phyloP scores from a whole-genome alignment of 2,797 vertebrate genomes.

The Bufotes viridis region DNA sequence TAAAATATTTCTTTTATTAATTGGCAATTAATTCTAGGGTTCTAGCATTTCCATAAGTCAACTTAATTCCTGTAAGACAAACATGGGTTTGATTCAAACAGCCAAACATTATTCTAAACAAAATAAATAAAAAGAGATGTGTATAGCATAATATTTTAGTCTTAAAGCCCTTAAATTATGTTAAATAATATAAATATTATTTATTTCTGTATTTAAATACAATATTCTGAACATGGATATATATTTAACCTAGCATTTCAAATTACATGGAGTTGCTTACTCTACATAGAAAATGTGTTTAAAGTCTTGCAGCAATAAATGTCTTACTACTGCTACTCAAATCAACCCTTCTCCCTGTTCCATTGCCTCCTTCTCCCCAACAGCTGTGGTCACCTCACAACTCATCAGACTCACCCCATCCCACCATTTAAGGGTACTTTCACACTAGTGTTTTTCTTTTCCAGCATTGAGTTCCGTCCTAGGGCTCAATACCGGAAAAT shows the following conservation, averaged over 20 bases:
- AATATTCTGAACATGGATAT: not conserved
- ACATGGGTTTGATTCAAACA: constrained; percentile 79
- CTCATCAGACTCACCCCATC: no score
- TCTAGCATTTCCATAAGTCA: constrained; percentile 79
- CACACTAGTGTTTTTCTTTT: no score
- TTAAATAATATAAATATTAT: not conserved
- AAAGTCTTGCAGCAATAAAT: no score
- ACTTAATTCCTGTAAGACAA: constrained; percentile 83
- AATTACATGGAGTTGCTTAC: not conserved
- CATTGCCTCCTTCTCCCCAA: not conserved
- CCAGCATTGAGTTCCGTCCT: no score
- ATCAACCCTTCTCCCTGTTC: not conserved
- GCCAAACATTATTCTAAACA: constrained; percentile 80
- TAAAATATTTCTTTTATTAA: constrained; percentile 87
- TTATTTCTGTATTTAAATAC: not conserved
- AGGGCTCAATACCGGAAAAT: no score
- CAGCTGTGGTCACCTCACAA: not conserved
- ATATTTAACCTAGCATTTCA: not conserved
- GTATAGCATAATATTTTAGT: not conserved
- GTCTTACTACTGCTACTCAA: not conserved
- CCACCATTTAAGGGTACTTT: no score
- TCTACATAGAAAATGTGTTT: no score
- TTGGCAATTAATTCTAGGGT: constrained; percentile 85
- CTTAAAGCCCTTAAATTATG: not conserved
- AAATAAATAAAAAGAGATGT: constrained; percentile 78